These are phyloP conservation scores for Pristionchus exspectatus DNA, from an alignment of 2,888 invertebrate genomes.

Conservation along the genomic window DNA sequence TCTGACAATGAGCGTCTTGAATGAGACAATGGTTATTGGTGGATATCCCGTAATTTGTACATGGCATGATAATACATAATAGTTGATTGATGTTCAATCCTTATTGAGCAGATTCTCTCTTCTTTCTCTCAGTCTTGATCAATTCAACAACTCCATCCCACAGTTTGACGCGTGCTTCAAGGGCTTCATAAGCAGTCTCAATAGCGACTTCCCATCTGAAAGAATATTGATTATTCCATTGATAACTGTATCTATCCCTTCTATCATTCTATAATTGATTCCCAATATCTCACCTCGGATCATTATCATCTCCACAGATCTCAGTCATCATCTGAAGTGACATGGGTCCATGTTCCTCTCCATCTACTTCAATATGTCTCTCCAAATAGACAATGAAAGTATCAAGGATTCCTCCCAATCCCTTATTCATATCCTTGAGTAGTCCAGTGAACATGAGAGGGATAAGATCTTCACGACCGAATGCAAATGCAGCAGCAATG, in stretches of 20 bases:
- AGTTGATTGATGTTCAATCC: not conserved
- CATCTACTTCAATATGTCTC: conserved; percentile 54
- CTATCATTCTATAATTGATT: not conserved
- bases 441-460: conserved; percentile 56
- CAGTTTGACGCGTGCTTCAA: conserved; percentile 58
- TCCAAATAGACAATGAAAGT: conserved; percentile 56
- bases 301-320: conserved; percentile 55
- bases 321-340: conserved; percentile 54
- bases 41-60: conserved; percentile 11
- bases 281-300: conserved; percentile 26
- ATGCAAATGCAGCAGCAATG: conserved; percentile 60
- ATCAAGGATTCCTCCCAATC: conserved; percentile 52
- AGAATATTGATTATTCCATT: not conserved
- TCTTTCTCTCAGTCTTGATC: conserved; percentile 44
- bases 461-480: conserved; percentile 59
- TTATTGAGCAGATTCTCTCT: conserved; percentile 29
- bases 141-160: conserved; percentile 61
- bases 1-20: not conserved
- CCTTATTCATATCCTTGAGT: conserved; percentile 53
- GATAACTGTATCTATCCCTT: not conserved
- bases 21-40: not conserved
- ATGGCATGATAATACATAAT: conserved; percentile 21
- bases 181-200: conserved; percentile 58
- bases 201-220: conserved; percentile 58
- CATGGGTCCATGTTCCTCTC: conserved; percentile 56